A percentile compares a stretch with the other conserved stretches of the same genome.
These are phyloP conservation scores for Fundulus diaphanus DNA, from an alignment of 2,797 vertebrate species.

Conservation along the genomic window DNA sequence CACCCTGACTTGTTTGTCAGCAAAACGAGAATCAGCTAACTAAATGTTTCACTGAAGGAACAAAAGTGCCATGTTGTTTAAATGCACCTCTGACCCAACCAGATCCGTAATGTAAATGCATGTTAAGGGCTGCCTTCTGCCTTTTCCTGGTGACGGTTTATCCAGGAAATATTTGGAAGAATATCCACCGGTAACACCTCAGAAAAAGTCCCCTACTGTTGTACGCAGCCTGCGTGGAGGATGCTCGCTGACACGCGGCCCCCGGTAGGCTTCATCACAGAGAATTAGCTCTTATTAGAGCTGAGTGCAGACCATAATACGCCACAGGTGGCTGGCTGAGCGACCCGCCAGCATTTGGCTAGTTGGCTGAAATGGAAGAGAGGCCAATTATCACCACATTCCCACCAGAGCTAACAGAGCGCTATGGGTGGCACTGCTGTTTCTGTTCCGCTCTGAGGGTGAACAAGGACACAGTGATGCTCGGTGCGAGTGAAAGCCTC, in stretches of 20 bases:
- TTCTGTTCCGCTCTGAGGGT: conserved; percentile 25
- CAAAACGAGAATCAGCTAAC: neutral
- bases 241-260: conserved; percentile 19
- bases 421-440: conserved; percentile 33
- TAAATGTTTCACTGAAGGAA: neutral
- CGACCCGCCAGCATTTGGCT: conserved; percentile 52
- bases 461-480: conserved; percentile 38
- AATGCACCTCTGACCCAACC: neutral
- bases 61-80: neutral
- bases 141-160: neutral
- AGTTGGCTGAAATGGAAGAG: conserved; percentile 47
- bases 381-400: conserved; percentile 59
- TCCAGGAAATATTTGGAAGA: neutral
- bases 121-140: neutral
- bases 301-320: conserved; percentile 62
- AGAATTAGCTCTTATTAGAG: conserved; percentile 63
- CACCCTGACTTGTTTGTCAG: neutral
- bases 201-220: neutral
- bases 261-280: conserved; percentile 48
- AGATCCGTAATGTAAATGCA: neutral
- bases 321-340: conserved; percentile 59
- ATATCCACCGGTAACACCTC: conserved; percentile 18
- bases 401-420: conserved; percentile 20
- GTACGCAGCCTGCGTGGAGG: conserved; percentile 32
- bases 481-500: conserved; percentile 22